Conservation (phyloP, 2,888 invertebrate genomes). For the Desoria tigrina region DNA sequence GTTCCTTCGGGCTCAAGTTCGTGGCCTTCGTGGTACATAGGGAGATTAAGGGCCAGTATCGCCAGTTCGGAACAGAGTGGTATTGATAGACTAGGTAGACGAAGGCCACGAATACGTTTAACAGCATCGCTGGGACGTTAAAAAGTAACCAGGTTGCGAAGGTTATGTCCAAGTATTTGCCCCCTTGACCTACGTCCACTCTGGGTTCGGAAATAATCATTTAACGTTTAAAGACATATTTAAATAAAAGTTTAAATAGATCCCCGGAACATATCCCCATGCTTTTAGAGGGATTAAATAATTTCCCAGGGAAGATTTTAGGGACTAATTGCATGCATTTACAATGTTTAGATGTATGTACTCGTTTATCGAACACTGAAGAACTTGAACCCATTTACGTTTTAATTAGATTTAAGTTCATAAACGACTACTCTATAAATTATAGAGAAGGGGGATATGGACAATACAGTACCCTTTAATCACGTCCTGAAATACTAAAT, state of each 20-base stretch:
- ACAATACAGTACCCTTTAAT: slow-evolving; percentile 20
- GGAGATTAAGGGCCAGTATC: slow-evolving; percentile 26
- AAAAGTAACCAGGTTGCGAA: slow-evolving; percentile 86
- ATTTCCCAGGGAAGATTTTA: too few relatives aligned
- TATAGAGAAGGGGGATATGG: too few relatives aligned
- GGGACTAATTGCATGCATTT: too few relatives aligned
- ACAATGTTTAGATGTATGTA: too few relatives aligned
- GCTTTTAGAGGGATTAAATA: too few relatives aligned
- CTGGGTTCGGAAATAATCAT: too few relatives aligned
- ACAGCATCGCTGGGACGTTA: slow-evolving; percentile 77
- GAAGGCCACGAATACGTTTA: slow-evolving; percentile 72
- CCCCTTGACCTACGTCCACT: slow-evolving; percentile 32
- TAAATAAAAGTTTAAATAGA: not conserved
- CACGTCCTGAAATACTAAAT: slow-evolving; percentile 37
- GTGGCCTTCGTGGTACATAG: not conserved
- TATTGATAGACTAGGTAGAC: slow-evolving; percentile 57
- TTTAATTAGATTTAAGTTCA: too few relatives aligned
- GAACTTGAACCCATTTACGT: too few relatives aligned
- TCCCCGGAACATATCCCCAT: not conserved
- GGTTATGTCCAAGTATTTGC: slow-evolving; percentile 59
- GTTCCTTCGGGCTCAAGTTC: slow-evolving; percentile 13
- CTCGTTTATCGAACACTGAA: too few relatives aligned
- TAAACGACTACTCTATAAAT: not conserved
- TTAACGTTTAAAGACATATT: too few relatives aligned
- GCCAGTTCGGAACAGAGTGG: slow-evolving; percentile 35